Base-by-base conservation (phyloP, 2,113 vertebrate genomes). In the Regulus satrapa region DNA sequence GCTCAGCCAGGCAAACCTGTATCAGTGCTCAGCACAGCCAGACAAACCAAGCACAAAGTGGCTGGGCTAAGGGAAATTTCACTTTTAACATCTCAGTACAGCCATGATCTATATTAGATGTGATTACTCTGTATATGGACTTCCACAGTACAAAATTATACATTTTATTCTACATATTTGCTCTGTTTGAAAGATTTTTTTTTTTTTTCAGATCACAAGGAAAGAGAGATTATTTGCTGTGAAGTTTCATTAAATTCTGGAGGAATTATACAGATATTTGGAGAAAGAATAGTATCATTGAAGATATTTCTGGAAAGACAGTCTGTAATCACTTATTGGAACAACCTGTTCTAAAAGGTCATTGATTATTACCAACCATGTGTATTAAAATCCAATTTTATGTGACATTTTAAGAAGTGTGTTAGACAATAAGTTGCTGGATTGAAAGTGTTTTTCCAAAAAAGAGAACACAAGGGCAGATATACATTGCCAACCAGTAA, bases 331-430 rank as follows among this genome's bases (percentile, higher is more conserved):
- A 58, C 46, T 83, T 92, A 91, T 56, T 85, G 74, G 80, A 26
- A 91, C 34, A 71, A 28, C 78, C 74, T 43, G 40, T 89, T 49
- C 78, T 56, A 71, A 95, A 95, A 96, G 81, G 93, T 95, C 94
- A 81, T 89, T 91, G 93, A 76, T 85, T 93, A 91, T 93, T 95
- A 89, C 81, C 77, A 71, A 36, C 68, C 36, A 25, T 55, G 71
- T 71, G 85, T 76, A 94, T 94, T 93, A 96, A 93, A 95, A 91
- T 91, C 69, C 74, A 95, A 82, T 95, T 91, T 88, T 69, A 62
- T 29, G 45, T 94, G 96, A 91, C 92, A 96, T 95, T 95, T 96
- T 88, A 80, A 92, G 68, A 85, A 73, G 38, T 14, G 28, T 0
- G 0, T 79, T 11, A 4, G 51, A 58, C 75, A 94, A 90, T 92